Evolutionary conservation across 2,888 invertebrate species (phyloP), one percentile per base, ranked within the genome.

Genomic region (Adela reaumurella): DNA sequence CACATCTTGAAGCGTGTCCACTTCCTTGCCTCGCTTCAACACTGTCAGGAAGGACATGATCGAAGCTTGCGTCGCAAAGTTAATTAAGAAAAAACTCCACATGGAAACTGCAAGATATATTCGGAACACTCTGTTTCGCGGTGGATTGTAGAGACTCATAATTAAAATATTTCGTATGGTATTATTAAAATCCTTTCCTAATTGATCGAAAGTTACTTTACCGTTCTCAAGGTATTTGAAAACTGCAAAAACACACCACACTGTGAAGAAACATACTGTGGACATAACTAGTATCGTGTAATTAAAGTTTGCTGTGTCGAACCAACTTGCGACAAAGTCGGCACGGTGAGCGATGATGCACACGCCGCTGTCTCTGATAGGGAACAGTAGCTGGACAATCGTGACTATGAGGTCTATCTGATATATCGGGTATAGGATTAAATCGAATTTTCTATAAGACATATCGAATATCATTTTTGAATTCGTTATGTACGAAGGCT

Each of bases 1-100:
- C 2, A 80, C 58, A 53, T 80, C 78, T n/a, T 73, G 67, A 50
- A 72, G 77, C 0, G 76, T 73, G 19, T 79, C 67, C 0, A 79
- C 66, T 46, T 79, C 74, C 52, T 66, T 69, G 1, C 74, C 74
- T 52, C 71, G 65, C 52, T 70, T 74, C 14, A 61, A 62, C 2
- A 70, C 71, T 10, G 74, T 70, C 48, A 78, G 71, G 43, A 77
- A 66, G 1, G 79, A 78, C 53, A 69, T 66, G 16, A 80, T 73
- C 8, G 64, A 68, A 1, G 77, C 80, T 53, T 79, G 80, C 2
- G 63, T 67, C 3, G 62, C 61, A 56, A 77, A 80, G 54, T 71
- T 79, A 5, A 79, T 54, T 4, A 74, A 49, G 51, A 77, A 80
- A 52, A 69, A 74, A 41, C 74, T 60, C 76, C 77, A 79, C 24